These are phyloP conservation scores for Hyles euphorbiae DNA, from an alignment of 1,140 invertebrate species.

Conservation along the genomic window DNA sequence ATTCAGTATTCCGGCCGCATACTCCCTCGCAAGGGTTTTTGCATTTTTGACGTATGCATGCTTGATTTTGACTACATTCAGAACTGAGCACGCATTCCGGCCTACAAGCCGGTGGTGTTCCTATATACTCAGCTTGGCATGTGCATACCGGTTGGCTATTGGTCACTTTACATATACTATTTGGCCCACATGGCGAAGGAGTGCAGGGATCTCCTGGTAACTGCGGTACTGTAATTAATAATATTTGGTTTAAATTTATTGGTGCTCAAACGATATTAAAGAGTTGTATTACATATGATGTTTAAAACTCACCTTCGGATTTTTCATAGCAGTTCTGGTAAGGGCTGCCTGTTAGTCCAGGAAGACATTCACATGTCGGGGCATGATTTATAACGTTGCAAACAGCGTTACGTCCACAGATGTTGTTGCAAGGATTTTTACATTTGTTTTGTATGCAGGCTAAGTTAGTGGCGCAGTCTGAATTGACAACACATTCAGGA, in stretches of 20 bases:
- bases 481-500: conserved; percentile 80
- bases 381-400: conserved; percentile 78
- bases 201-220: conserved; percentile 78
- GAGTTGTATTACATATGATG: conserved; percentile 3
- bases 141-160: conserved; percentile 82
- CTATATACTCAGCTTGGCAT: conserved; percentile 74
- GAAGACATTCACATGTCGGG: conserved; percentile 76
- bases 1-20: conserved; percentile 77
- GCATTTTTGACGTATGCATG: conserved; percentile 75
- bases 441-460: conserved; percentile 80
- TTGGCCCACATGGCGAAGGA: conserved; percentile 87
- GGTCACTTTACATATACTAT: conserved; percentile 81
- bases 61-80: conserved; percentile 66
- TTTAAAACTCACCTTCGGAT: conserved; percentile 30
- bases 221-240: conserved; percentile 3
- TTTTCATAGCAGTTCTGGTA: conserved; percentile 63
- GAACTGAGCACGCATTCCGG: conserved; percentile 76
- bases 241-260: conserved; percentile 29
- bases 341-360: conserved; percentile 78
- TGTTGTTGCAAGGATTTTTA: conserved; percentile 80
- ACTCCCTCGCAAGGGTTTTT: conserved; percentile 77
- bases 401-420: conserved; percentile 79
- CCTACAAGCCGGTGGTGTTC: conserved; percentile 71
- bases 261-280: not conserved
- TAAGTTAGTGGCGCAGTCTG: conserved; percentile 77